These are phyloP conservation scores for Elgaria multicarinata DNA, from an alignment of 2,113 vertebrate genomes.

Conservation along the genomic window DNA sequence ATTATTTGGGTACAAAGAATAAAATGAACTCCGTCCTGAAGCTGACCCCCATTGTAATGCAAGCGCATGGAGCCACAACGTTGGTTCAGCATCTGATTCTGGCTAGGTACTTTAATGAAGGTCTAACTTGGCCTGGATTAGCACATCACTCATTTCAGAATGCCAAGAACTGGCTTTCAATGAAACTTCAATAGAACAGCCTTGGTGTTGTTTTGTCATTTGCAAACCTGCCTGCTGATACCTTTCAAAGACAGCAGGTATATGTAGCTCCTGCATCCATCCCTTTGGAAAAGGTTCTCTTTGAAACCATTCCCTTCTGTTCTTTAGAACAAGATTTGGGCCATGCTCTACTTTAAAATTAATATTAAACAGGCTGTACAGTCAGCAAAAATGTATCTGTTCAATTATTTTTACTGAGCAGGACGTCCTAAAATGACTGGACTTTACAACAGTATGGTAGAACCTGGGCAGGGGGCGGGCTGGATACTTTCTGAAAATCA, in stretches of 20 bases:
- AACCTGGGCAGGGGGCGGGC: no score
- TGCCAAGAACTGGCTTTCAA: neutral
- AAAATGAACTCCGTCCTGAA: neutral
- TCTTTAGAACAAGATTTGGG: neutral
- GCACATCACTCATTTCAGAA: neutral
- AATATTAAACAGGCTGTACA: neutral
- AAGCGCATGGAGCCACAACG: neutral
- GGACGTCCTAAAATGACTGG: neutral
- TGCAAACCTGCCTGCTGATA: neutral
- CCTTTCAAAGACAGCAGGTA: neutral
- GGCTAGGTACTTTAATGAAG: neutral
- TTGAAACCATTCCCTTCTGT: constrained; percentile 5
- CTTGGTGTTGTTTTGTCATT: neutral
- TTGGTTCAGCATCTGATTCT: neutral
- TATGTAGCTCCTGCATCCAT: neutral
- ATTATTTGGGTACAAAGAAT: neutral
- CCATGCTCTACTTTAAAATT: neutral
- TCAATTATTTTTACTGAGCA: neutral
- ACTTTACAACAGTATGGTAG: neutral
- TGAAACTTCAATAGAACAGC: neutral
- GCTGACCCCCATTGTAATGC: neutral
- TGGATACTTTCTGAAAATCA: neutral
- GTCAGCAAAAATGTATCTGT: neutral
- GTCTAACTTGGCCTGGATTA: neutral
- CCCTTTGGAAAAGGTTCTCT: neutral